Evolutionary conservation across 2,797 vertebrate genomes (phyloP).

Genomic region (Sylvia borin): DNA sequence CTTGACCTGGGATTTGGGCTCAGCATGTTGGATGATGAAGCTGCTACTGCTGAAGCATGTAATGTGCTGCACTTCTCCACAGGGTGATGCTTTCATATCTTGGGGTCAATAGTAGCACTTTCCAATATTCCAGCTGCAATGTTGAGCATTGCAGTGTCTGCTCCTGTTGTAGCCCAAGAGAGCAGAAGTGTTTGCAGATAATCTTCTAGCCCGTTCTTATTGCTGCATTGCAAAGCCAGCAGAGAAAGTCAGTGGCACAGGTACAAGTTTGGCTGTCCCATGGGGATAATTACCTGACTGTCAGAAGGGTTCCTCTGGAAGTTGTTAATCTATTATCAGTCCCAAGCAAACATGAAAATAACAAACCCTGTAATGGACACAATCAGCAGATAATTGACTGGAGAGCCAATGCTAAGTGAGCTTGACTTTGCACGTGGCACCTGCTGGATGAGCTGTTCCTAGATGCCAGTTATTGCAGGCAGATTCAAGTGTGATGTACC

Average conservation of each 20-base stretch:
- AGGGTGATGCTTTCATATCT: background rate
- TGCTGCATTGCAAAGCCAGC: background rate
- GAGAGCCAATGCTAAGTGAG: background rate
- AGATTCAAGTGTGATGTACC: background rate
- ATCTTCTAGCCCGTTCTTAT: background rate
- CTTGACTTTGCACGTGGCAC: background rate
- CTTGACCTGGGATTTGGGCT: background rate
- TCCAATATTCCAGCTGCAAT: fast-evolving
- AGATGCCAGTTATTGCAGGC: background rate
- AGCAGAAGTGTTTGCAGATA: background rate
- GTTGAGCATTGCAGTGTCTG: background rate
- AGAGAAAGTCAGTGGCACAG: background rate
- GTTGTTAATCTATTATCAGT: background rate
- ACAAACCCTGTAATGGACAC: background rate
- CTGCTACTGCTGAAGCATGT: background rate
- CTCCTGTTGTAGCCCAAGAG: background rate
- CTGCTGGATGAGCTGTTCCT: background rate
- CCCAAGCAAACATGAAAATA: background rate
- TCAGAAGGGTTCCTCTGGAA: background rate
- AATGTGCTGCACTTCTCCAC: fast-evolving
- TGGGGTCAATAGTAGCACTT: background rate
- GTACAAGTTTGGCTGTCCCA: fast-evolving
- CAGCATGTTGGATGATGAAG: background rate
- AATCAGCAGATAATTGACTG: background rate
- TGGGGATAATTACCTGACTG: background rate